Evolutionary conservation across 2,888 invertebrate genomes (phyloP).

Genomic region (Eupithecia abbreviata): DNA sequence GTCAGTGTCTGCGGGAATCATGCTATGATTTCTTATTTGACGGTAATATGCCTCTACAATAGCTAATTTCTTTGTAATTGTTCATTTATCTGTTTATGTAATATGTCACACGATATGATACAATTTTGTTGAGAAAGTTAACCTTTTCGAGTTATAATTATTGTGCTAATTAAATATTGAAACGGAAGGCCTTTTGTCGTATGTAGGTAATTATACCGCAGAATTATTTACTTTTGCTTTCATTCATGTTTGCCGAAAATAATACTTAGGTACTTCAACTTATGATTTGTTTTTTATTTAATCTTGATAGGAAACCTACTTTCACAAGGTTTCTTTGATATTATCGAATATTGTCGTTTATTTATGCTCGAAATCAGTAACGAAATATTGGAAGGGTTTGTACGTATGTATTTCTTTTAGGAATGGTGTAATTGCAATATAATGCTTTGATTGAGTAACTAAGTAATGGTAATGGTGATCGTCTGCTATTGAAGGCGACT

Average conservation of each 20-base stretch:
- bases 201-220: slow-evolving; percentile 45
- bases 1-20: slow-evolving; percentile 39
- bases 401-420: background rate
- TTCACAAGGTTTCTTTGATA: slow-evolving; percentile 67
- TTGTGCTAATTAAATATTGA: slow-evolving; percentile 52
- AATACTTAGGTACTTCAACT: slow-evolving; percentile 27
- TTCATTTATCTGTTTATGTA: slow-evolving; percentile 62
- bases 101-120: slow-evolving; percentile 62
- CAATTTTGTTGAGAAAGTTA: slow-evolving; percentile 66
- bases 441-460: background rate
- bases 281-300: background rate
- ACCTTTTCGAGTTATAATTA: slow-evolving; percentile 50
- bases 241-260: slow-evolving; percentile 48
- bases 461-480: background rate
- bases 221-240: slow-evolving; percentile 50
- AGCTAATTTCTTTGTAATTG: slow-evolving; percentile 57
- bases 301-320: slow-evolving; percentile 45
- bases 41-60: slow-evolving; percentile 54
- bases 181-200: slow-evolving; percentile 39
- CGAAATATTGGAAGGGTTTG: background rate
- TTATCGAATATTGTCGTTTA: slow-evolving; percentile 27
- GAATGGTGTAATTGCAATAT: background rate
- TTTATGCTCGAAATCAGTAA: background rate
- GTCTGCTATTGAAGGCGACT: background rate
- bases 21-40: slow-evolving; percentile 40